phyloP scores from a whole-genome alignment of 2,113 vertebrate species.

The Elephantulus edwardii region DNA sequence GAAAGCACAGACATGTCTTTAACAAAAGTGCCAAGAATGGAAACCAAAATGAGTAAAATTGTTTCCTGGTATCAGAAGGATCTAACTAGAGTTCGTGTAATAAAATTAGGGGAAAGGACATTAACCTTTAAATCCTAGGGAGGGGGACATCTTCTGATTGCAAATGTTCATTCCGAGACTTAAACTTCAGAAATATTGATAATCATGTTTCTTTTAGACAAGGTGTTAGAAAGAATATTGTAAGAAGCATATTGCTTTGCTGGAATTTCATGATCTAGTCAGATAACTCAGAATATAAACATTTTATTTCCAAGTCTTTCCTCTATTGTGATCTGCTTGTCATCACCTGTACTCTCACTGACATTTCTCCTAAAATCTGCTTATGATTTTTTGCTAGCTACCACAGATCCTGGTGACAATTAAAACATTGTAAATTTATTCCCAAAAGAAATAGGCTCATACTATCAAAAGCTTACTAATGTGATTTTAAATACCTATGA shows the following conservation, averaged over 20 bases:
- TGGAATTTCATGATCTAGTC: slow-evolving; percentile 50
- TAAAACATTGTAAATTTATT: slow-evolving; percentile 79
- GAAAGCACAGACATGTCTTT: neutral
- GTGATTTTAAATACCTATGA: slow-evolving; percentile 19
- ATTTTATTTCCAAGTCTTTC: slow-evolving; percentile 46
- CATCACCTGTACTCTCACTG: slow-evolving; percentile 62
- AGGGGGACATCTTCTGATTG: slow-evolving; percentile 7
- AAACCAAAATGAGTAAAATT: slow-evolving; percentile 49
- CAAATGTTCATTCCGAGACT: slow-evolving; percentile 26
- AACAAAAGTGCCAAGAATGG: neutral
- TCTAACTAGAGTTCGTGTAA: neutral
- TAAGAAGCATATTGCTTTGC: slow-evolving; percentile 34
- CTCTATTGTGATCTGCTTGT: slow-evolving; percentile 73
- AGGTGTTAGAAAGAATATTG: slow-evolving; percentile 33
- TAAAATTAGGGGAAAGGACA: slow-evolving; percentile 42
- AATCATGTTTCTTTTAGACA: neutral
- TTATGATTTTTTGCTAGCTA: slow-evolving; percentile 58
- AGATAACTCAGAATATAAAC: slow-evolving; percentile 58
- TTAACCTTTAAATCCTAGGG: slow-evolving; percentile 47
- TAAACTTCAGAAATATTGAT: slow-evolving; percentile 52
- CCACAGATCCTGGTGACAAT: slow-evolving; percentile 69
- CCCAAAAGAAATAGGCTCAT: slow-evolving; percentile 47
- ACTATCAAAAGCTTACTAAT: slow-evolving; percentile 51
- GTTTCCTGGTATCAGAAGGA: slow-evolving; percentile 23
- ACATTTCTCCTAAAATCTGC: slow-evolving; percentile 62